Evolutionary conservation across 2,797 vertebrate species (phyloP), one percentile per base, ranked within the genome.

Genomic region (Oophaga sylvatica): DNA sequence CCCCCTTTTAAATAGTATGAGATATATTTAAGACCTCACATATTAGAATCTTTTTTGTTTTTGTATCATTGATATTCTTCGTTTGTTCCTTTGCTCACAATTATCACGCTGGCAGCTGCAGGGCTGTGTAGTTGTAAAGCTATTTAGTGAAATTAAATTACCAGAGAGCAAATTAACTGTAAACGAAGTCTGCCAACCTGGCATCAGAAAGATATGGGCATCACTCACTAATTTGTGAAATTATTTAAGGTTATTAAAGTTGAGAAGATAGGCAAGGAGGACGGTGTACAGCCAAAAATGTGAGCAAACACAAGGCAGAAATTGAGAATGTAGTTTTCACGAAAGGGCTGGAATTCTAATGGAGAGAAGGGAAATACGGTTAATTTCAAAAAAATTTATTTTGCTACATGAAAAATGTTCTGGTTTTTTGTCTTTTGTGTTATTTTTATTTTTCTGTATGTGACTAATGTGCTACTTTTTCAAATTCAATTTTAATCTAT

Each of bases 61-160:
- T 92, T 90, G 17, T 19, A 19, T 35, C 65, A 6, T 31, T 22
- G 59, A 75, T 87, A 62, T 87, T 75, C 79, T 22, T 62, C 41
- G 13, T 70, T 10, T 20, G 45, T 19, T 45, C 70, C 41, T 73
- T n/a, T n/a, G 73, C 41, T 57, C 48, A 15, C 70, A 57, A 67
- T 82, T n/a, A 35, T 67, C 80, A 68, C 15, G 29, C 63, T 68
- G 81, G 87, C 87, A 79, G 81, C 62, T 60, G 87, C 16, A 59
- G 22, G 41, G 60, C 45, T 26, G 45, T 26, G 73, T 53, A 80
- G 31, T 67, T 80, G 35, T 88, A 88, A 80, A 84, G 48, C 71
- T 60, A 78, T 79, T 83, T 78, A 56, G 62, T 78, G n/a, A 73
- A 87, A 88, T 84, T 80, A 70, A 84, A 88, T 88, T 88, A 88